Evolutionary conservation across 2,113 vertebrate genomes (phyloP).

Genomic region (Lichenostomus cassidix): DNA sequence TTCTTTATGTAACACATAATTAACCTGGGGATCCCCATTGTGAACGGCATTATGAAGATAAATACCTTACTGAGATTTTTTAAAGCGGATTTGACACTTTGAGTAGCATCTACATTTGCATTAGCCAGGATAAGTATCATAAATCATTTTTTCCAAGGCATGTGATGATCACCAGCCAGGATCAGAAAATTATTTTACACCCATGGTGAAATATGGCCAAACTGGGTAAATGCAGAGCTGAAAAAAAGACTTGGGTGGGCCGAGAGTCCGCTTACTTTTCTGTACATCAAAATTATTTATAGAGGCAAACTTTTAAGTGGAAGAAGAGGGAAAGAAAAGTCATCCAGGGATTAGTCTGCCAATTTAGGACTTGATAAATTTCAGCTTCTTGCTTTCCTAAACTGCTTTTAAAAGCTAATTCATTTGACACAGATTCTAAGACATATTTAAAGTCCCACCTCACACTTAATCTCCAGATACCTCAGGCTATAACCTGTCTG

Average conservation of each 20-base stretch:
- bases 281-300: neutral
- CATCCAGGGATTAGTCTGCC: neutral
- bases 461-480: neutral
- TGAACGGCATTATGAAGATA: slow-evolving; percentile 17
- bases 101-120: neutral
- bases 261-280: neutral
- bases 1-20: neutral
- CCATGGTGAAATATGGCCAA: neutral
- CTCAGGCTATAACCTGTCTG: neutral
- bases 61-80: neutral
- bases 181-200: neutral
- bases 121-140: neutral
- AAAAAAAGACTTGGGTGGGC: neutral
- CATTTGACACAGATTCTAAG: slow-evolving; percentile 19
- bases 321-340: neutral
- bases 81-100: neutral
- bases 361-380: slow-evolving; percentile 28
- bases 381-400: neutral
- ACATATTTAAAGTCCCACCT: neutral
- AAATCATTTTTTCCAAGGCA: slow-evolving; percentile 5
- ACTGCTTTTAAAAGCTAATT: slow-evolving; percentile 15
- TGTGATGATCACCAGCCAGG: neutral
- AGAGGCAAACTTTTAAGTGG: neutral
- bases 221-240: neutral
- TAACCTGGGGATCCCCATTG: neutral